A percentile compares a stretch with the other conserved stretches of the same genome.
These are phyloP conservation scores for Nyctibius grandis DNA, from an alignment of 2,797 vertebrate species.

Conservation along the genomic window DNA sequence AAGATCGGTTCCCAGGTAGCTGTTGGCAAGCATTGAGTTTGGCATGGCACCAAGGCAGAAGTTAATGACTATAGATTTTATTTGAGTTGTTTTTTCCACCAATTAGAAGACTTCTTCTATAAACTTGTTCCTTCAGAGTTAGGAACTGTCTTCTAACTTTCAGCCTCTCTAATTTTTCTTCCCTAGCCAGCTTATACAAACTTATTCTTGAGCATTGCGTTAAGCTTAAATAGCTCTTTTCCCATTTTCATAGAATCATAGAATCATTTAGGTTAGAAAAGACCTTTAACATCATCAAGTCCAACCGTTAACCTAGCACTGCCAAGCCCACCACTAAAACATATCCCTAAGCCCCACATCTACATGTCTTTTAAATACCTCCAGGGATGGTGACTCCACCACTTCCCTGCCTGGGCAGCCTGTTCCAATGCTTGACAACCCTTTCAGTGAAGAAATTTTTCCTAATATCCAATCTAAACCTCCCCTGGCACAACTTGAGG, in stretches of 20 bases:
- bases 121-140: not conserved
- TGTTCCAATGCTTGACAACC: no score
- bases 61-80: not conserved
- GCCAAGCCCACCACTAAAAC: no score
- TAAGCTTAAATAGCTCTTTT: not conserved
- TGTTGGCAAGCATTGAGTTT: not conserved
- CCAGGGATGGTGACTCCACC: no score
- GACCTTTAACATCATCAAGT: no score
- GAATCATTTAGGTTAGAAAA: no score
- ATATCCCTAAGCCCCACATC: no score
- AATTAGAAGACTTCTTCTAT: not conserved
- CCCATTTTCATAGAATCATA: not conserved
- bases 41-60: not conserved
- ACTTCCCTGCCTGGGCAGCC: no score
- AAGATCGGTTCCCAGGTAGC: not conserved
- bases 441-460: no score
- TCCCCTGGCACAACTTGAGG: no score
- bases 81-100: not conserved
- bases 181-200: not conserved
- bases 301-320: no score
- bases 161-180: not conserved
- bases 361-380: no score
- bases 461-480: no score
- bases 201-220: not conserved
- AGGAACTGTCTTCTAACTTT: not conserved